phyloP scores from a whole-genome alignment of 1,140 invertebrate genomes.

The Goniozus legneri region DNA sequence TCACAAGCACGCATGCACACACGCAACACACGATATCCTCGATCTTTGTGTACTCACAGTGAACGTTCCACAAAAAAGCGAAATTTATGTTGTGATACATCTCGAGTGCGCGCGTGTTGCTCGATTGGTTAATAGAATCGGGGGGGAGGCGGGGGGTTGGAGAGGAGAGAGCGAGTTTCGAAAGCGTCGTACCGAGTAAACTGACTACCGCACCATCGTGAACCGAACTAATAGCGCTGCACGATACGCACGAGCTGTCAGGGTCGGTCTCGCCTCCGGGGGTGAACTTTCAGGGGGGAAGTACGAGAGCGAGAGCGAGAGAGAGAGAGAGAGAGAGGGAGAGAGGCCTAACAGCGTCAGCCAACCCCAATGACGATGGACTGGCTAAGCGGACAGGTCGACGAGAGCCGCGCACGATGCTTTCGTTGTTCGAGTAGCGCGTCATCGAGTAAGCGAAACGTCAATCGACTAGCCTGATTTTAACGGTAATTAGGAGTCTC shows the following conservation, averaged over 20 bases:
- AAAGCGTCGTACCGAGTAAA: conserved; percentile 41
- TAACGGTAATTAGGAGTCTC: too few relatives aligned
- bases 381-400: too few relatives aligned
- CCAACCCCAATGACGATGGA: neutral
- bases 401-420: too few relatives aligned
- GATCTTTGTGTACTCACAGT: conserved; percentile 39
- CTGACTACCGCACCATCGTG: conserved; percentile 44
- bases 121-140: too few relatives aligned
- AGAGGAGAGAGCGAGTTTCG: too few relatives aligned
- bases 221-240: conserved; percentile 42
- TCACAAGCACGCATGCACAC: too few relatives aligned
- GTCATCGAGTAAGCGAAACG: too few relatives aligned
- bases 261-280: neutral
- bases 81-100: conserved; percentile 48
- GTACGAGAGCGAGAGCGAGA: conserved; percentile 23
- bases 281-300: neutral
- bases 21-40: neutral
- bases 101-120: conserved; percentile 12
- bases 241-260: neutral
- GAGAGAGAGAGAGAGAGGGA: conserved; percentile 4
- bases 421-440: too few relatives aligned
- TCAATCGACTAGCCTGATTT: too few relatives aligned
- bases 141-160: too few relatives aligned
- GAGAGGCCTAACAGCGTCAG: conserved; percentile 6
- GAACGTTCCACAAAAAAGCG: conserved; percentile 41